Conservation (phyloP, 2,888 invertebrate genomes). For the Bugula neritina region DNA sequence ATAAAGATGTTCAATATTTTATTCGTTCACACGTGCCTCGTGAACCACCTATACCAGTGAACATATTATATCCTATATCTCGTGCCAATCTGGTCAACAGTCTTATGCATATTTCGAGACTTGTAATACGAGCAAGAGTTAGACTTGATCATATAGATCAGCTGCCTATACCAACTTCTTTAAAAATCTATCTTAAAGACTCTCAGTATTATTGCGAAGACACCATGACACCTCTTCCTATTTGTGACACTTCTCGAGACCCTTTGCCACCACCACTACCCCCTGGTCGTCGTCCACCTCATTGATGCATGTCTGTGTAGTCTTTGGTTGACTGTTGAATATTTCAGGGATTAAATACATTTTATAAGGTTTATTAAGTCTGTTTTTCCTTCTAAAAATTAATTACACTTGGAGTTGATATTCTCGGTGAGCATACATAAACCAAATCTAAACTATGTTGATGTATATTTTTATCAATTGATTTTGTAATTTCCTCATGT, state of each 20-base stretch:
- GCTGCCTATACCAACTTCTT: not conserved
- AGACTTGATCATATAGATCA: slow-evolving; percentile 25
- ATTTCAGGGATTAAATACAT: too few relatives aligned
- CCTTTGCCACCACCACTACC: slow-evolving; percentile 9
- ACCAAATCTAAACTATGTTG: too few relatives aligned
- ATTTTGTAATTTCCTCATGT: too few relatives aligned
- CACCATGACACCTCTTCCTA: not conserved
- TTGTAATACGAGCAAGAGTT: not conserved
- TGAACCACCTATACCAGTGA: slow-evolving; percentile 24
- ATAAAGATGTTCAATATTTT: slow-evolving; percentile 14
- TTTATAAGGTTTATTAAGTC: too few relatives aligned
- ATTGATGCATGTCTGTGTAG: not conserved
- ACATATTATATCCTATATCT: slow-evolving; percentile 20
- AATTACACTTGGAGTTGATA: too few relatives aligned
- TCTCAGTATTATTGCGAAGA: slow-evolving; percentile 26
- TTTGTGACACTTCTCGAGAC: slow-evolving; percentile 7
- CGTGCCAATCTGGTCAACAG: slow-evolving; percentile 6
- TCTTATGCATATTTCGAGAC: slow-evolving; percentile 8
- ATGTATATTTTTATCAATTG: too few relatives aligned
- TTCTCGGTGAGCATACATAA: too few relatives aligned
- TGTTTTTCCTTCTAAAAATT: too few relatives aligned
- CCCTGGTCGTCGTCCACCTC: not conserved
- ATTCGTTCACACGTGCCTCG: not conserved
- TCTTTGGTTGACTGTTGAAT: too few relatives aligned
- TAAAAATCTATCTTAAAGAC: slow-evolving; percentile 9